Conservation (phyloP, 2,888 invertebrate genomes). For the Caenorhabditis afra region DNA sequence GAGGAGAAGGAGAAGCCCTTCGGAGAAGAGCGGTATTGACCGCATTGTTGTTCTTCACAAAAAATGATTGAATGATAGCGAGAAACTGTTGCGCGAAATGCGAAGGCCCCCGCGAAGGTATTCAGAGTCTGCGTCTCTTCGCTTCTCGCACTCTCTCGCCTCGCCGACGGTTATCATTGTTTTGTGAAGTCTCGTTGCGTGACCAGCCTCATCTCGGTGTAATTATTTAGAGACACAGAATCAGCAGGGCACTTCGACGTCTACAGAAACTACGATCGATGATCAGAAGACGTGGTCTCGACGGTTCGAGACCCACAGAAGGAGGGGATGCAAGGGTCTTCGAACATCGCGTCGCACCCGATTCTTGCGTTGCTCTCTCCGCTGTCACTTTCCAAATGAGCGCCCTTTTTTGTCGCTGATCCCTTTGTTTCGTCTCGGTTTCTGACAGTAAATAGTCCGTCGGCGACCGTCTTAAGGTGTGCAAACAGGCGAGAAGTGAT, state of each 20-base stretch:
- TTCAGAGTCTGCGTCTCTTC: slow-evolving; percentile 24
- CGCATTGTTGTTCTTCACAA: slow-evolving; percentile 44
- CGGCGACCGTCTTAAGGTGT: slow-evolving; percentile 51
- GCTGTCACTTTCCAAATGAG: slow-evolving; percentile 15
- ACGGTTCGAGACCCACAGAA: too few species aligned
- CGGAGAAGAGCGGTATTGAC: slow-evolving; percentile 38
- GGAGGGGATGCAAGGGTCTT: too few species aligned
- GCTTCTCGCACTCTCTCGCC: neutral
- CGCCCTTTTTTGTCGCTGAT: slow-evolving; percentile 30
- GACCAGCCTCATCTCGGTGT: slow-evolving; percentile 35
- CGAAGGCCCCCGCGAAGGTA: slow-evolving; percentile 35
- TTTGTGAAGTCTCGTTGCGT: slow-evolving; percentile 37
- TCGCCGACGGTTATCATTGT: slow-evolving; percentile 34
- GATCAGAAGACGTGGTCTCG: too few species aligned
- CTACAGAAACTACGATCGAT: slow-evolving; percentile 32
- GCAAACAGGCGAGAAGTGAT: slow-evolving; percentile 48
- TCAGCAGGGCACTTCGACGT: neutral
- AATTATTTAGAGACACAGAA: slow-evolving; percentile 12
- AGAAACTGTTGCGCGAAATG: slow-evolving; percentile 47
- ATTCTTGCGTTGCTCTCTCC: too few species aligned
- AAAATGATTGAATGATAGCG: slow-evolving; percentile 50
- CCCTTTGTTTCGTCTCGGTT: slow-evolving; percentile 53
- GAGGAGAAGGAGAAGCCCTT: neutral
- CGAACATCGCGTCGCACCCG: too few species aligned
- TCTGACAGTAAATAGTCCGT: slow-evolving; percentile 50